Evolutionary conservation across 2,113 vertebrate species (phyloP), one percentile per base, ranked within the genome.

Genomic region (Lampris megalopsis): DNA sequence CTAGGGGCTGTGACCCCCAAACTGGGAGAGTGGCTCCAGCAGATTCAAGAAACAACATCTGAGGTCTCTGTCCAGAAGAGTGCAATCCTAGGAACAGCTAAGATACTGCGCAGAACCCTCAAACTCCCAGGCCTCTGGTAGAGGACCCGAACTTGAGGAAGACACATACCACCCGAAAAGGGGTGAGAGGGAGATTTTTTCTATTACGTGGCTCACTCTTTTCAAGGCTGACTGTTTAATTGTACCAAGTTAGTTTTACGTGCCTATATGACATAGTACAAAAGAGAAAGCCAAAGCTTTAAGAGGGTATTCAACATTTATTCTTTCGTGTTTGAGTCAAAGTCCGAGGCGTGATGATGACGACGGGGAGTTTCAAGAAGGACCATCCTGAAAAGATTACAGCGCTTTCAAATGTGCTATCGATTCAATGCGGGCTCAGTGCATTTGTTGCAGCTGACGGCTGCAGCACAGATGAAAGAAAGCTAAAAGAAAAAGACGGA

Each of bases 141-240:
- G 24, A 24, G 24, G 24, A 24, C 24, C 24, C 24, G 24, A 24
- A 24, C 24, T 24, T 24, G 24, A 24, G 24, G 24, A 24, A 24
- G 24, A 24, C 24, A 24, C 24, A 24, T 24, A 24, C 24, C 24
- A 24, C 24, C 24, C 24, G 24, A 24, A 24, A 24, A 24, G 24
- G 24, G 24, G 24, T 24, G 24, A 24, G 24, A 24, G 24, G 24
- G 24, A 24, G 24, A 24, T 24, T 24, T 24, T 24, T 24, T 24
- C 24, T 24, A 24, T 24, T 24, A 24, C 24, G 24, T 24, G 24
- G 24, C 24, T 24, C 24, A 24, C 24, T 0, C 24, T 85, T 69
- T 77, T 80, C 73, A 76, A 3, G 60, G 66, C 45, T 61, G 79
- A 85, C 74, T 65, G 60, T 82, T 81, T 83, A 85, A 91, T 90